Evolutionary conservation across 1,140 invertebrate genomes (phyloP).

Genomic region (Neodiprion lecontei): DNA sequence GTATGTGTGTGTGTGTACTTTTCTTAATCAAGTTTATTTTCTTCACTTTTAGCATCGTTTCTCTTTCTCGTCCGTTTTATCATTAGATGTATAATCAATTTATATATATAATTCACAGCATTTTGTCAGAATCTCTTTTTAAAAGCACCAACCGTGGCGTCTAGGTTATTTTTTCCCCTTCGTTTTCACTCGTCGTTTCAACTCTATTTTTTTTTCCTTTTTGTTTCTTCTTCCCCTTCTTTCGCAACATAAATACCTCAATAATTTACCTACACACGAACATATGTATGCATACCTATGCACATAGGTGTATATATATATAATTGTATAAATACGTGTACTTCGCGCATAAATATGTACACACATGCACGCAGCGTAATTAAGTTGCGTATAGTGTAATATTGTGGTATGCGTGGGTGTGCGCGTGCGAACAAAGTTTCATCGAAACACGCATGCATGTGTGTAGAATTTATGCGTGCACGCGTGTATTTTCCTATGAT

Average conservation of each 20-base stretch:
- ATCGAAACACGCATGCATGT: no score
- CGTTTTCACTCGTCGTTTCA: constrained; percentile 2
- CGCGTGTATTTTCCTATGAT: background rate
- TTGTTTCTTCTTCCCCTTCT: background rate
- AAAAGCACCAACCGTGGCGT: constrained; percentile 60
- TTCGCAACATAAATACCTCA: constrained; percentile 13
- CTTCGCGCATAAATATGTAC: background rate
- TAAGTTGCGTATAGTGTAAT: no score
- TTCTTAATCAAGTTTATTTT: no score
- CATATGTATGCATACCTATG: no score
- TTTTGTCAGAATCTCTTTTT: constrained; percentile 60
- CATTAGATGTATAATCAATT: constrained; percentile 59
- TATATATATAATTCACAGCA: constrained; percentile 59
- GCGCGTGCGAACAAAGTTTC: no score
- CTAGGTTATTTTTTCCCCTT: constrained; percentile 36
- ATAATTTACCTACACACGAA: constrained; percentile 20
- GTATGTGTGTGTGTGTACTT: no score
- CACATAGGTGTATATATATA: background rate
- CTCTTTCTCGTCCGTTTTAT: constrained; percentile 31
- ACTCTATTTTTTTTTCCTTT: no score
- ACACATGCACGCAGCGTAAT: background rate
- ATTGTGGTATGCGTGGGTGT: background rate
- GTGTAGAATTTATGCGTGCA: background rate
- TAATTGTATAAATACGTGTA: background rate
- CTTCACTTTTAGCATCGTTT: no score